Conservation (phyloP, 2,113 vertebrate genomes). For the Coreoperca whiteheadi region DNA sequence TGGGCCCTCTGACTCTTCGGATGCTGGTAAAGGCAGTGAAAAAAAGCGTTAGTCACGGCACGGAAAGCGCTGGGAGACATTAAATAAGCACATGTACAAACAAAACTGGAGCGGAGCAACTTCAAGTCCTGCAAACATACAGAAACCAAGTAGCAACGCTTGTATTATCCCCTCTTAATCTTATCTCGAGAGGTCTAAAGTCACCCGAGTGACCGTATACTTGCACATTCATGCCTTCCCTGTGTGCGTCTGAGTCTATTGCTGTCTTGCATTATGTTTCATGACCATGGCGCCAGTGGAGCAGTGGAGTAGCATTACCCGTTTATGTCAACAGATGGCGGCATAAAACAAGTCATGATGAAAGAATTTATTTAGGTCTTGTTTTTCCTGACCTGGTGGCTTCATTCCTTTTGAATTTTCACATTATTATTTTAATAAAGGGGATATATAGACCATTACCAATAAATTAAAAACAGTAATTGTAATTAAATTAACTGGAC, state of each 20-base stretch:
- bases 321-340: slow-evolving; percentile 75
- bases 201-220: slow-evolving; percentile 9
- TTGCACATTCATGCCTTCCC: slow-evolving; percentile 10
- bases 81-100: not conserved
- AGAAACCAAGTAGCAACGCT: not conserved
- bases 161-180: slow-evolving; percentile 16
- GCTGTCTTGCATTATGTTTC: slow-evolving; percentile 49
- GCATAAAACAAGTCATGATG: slow-evolving; percentile 61
- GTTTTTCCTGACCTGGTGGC: slow-evolving; percentile 75
- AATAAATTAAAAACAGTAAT: not conserved
- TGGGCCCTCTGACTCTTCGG: not conserved
- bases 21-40: too few relatives aligned
- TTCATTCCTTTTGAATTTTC: slow-evolving; percentile 46
- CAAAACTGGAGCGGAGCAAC: not conserved
- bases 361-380: slow-evolving; percentile 56
- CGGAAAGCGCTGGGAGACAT: not conserved
- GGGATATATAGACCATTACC: not conserved
- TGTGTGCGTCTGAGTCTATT: not conserved
- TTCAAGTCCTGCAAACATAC: not conserved
- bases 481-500: not conserved
- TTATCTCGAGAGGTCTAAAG: not conserved
- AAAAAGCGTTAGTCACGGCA: not conserved
- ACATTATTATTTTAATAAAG: not conserved
- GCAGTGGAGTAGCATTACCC: slow-evolving; percentile 45
- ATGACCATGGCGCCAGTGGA: slow-evolving; percentile 17